Evolutionary conservation across 1,140 invertebrate species (phyloP), one percentile per base, ranked within the genome.

Genomic region (Drosophila parvula): DNA sequence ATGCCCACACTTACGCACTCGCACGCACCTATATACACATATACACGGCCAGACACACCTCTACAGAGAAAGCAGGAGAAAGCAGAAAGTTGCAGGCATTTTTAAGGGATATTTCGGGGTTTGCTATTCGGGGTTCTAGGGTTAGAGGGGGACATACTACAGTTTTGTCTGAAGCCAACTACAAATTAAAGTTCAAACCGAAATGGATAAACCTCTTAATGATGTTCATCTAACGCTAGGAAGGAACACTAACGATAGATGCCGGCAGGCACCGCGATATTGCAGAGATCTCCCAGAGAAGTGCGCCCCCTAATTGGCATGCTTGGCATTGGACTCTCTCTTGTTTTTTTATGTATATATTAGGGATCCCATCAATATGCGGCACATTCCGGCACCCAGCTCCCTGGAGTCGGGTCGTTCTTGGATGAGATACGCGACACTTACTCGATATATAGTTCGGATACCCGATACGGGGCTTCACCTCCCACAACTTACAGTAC

Each of bases 401-500:
- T 69, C 32, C 67, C 45, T 57, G 59, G 59, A 38, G 28, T 57
- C 27, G 50, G 56, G 40, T 45, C 51, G 34, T 34, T 57, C 57
- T 74, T 62, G 44, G 61, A 14, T 40, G 34, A 9, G 64, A 32
- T 67, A 65, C 60, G 53, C 41, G 67, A 44, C 53, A 73, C 69
- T 73, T 73, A 73, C 70, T 53, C 69, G 40, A 69, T 27, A 50
- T 30, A 30, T 30, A 3, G 5, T 38, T 38, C 11, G 51, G 51
- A 55, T 38, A 55, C 32, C 50, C 50, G 32, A 36, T 53, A 27
- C 5, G 47, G 47, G 14, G 22, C 34, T 59, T 69, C 67, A 51
- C 53, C 57, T 36, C 41, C 69, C 67, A 74, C 56, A 74, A 74
- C 70, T 74, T 74, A 74, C 70, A 74, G 59, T 53, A 62, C 70